phyloP scores from a whole-genome alignment of 2,113 vertebrate species.

The Columbina picui region DNA sequence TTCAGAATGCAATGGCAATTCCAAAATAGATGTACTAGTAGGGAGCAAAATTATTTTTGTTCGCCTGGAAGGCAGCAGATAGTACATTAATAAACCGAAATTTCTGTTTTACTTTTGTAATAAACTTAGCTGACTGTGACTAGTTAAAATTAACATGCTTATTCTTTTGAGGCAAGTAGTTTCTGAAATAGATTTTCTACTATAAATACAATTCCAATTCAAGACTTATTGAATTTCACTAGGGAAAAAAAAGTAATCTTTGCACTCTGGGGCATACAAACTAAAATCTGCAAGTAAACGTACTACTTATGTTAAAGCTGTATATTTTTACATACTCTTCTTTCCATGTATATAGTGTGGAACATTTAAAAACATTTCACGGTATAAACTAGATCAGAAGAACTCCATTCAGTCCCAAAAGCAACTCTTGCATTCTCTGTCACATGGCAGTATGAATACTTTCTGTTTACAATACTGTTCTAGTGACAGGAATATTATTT shows the following conservation, averaged over 20 bases:
- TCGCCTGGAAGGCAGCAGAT: not conserved
- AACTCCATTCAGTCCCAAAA: not conserved
- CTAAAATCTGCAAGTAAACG: not conserved
- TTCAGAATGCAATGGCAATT: not conserved
- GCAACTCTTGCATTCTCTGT: not conserved
- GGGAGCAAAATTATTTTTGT: not conserved
- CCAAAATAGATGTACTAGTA: not conserved
- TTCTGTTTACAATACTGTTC: not conserved
- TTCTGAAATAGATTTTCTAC: conserved; percentile 5
- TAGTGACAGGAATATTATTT: conserved; percentile 49
- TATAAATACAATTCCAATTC: not conserved
- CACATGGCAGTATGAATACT: not conserved
- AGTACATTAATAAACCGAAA: not conserved
- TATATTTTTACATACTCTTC: not conserved
- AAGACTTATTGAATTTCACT: not conserved
- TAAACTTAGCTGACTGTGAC: not conserved
- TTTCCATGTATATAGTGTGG: not conserved
- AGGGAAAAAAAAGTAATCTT: not conserved
- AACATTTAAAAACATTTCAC: not conserved
- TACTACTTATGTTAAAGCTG: not conserved
- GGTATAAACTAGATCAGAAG: not conserved
- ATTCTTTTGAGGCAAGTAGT: not conserved
- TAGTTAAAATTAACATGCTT: conserved; percentile 7
- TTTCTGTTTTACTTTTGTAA: not conserved
- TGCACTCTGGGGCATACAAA: not conserved